These are phyloP conservation scores for Athalia rosae DNA, from an alignment of 2,888 invertebrate species.

Conservation along the genomic window DNA sequence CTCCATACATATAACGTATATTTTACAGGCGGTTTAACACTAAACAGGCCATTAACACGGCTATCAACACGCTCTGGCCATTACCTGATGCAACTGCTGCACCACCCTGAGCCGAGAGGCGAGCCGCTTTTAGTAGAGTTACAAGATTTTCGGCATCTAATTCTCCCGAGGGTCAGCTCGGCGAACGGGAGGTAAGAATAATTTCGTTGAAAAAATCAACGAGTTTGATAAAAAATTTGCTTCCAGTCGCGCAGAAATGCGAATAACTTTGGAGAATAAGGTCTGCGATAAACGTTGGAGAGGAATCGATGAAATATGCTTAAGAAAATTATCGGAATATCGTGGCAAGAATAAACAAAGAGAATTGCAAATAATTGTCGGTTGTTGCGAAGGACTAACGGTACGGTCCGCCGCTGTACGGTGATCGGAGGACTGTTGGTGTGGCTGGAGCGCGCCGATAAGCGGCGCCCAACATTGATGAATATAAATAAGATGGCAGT, in stretches of 20 bases:
- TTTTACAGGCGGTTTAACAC: conserved; percentile 55
- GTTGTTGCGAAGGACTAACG: not conserved
- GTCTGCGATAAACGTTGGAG: too few relatives aligned
- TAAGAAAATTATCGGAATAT: too few relatives aligned
- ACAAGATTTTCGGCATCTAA: too few relatives aligned
- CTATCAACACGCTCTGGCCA: conserved; percentile 51
- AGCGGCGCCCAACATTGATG: conserved; percentile 55
- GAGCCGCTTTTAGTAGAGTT: conserved; percentile 11
- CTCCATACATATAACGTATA: conserved; percentile 45
- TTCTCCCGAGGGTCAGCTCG: too few relatives aligned
- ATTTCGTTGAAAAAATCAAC: too few relatives aligned
- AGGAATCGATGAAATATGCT: too few relatives aligned
- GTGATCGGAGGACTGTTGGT: not conserved
- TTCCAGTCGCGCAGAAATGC: too few relatives aligned
- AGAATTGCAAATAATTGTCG: too few relatives aligned
- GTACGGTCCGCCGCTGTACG: not conserved
- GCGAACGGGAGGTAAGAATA: too few relatives aligned
- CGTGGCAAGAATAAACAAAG: too few relatives aligned
- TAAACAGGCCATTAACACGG: conserved; percentile 57
- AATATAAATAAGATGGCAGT: conserved; percentile 58
- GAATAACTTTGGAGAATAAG: too few relatives aligned
- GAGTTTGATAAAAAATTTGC: too few relatives aligned
- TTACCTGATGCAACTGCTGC: conserved; percentile 37
- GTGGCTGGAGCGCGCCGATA: conserved; percentile 37
- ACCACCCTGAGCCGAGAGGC: conserved; percentile 1